These are phyloP conservation scores for Cephus rjabovi DNA, from an alignment of 2,888 invertebrate genomes.

Conservation along the genomic window DNA sequence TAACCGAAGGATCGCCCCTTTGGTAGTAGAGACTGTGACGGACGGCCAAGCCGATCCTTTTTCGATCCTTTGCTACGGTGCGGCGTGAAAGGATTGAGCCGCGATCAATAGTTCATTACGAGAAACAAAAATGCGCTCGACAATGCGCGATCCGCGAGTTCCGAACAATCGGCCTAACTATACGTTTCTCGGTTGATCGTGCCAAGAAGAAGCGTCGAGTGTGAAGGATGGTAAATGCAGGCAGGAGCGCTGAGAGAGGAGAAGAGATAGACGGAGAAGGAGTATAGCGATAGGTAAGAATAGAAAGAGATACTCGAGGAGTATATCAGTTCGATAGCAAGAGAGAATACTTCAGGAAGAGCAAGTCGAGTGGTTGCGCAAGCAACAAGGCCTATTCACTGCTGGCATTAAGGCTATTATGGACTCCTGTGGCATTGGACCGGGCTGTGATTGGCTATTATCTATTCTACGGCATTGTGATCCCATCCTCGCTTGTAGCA, in stretches of 20 bases:
- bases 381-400: constrained; percentile 54
- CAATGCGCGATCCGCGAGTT: constrained; percentile 43
- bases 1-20: constrained; percentile 34
- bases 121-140: constrained; percentile 57
- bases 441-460: constrained; percentile 52
- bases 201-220: constrained; percentile 9
- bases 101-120: constrained; percentile 63
- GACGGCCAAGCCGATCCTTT: constrained; percentile 24
- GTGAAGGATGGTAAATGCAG: constrained; percentile 12
- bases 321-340: constrained; percentile 7
- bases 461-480: constrained; percentile 46
- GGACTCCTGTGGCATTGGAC: constrained; percentile 38
- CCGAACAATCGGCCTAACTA: constrained; percentile 47
- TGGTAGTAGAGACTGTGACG: constrained; percentile 22
- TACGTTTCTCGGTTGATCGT: constrained; percentile 11
- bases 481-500: background rate
- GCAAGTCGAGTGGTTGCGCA: constrained; percentile 38
- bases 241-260: background rate
- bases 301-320: constrained; percentile 13
- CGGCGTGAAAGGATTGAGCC: constrained; percentile 46
- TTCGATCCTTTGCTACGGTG: background rate
- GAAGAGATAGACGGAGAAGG: background rate
- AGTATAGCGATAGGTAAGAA: background rate
- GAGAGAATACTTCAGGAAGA: background rate
- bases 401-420: constrained; percentile 52